Evolutionary conservation across 1,140 invertebrate genomes (phyloP).

Genomic region (Matsumurasca onukii): DNA sequence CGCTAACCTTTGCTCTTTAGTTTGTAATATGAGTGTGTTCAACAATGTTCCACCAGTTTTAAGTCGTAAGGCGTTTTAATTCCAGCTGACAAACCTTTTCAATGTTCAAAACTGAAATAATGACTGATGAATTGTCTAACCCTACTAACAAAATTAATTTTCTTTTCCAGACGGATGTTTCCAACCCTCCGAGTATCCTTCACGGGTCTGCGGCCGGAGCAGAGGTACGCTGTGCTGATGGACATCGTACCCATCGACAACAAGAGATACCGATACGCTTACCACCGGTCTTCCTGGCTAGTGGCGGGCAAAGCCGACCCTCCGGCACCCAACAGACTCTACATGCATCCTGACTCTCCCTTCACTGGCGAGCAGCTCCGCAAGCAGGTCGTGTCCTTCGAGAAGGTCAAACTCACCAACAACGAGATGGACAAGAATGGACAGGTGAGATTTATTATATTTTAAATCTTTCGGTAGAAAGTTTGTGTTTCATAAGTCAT

Average conservation of each 20-base stretch:
- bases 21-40: too few species aligned
- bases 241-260: conserved; percentile 97
- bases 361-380: conserved; percentile 93
- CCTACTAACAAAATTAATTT: conserved; percentile 25
- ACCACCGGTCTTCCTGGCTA: conserved; percentile 97
- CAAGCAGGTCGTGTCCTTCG: conserved; percentile 98
- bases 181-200: conserved; percentile 94
- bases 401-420: conserved; percentile 99
- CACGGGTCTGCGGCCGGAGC: conserved; percentile 69
- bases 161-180: conserved; percentile 92
- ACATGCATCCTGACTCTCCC: conserved; percentile 96
- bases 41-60: too few species aligned
- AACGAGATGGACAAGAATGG: conserved; percentile 99
- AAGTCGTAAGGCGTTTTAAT: too few species aligned
- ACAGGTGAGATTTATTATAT: too few species aligned
- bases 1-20: too few species aligned
- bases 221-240: conserved; percentile 88
- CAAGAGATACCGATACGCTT: conserved; percentile 97
- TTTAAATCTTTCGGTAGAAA: too few species aligned
- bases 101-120: background rate
- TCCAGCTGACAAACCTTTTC: too few species aligned
- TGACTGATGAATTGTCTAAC: background rate
- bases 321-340: conserved; percentile 88
- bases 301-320: conserved; percentile 98
- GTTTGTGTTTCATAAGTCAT: too few species aligned